phyloP scores from a whole-genome alignment of 2,113 vertebrate genomes.

The Chitala chitala region DNA sequence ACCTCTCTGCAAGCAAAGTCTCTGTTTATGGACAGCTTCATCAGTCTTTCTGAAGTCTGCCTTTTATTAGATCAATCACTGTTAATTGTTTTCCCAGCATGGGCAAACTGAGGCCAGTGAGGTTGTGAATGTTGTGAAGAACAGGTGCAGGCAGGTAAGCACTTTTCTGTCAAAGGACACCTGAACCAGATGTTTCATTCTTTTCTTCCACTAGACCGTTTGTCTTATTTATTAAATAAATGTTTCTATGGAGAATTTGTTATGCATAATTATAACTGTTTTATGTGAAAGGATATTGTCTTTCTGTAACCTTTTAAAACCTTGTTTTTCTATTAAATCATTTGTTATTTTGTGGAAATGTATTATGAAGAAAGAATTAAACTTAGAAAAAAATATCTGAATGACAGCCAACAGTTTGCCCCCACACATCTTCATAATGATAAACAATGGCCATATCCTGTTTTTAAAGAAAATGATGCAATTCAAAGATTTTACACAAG shows the following conservation, averaged over 20 bases:
- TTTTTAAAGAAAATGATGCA: not conserved
- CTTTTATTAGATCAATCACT: conserved; percentile 21
- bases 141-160: not conserved
- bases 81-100: conserved; percentile 11
- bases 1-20: not conserved
- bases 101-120: not conserved
- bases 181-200: not conserved
- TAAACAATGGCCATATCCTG: not conserved
- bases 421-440: not conserved
- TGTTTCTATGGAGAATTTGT: not conserved
- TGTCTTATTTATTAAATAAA: not conserved
- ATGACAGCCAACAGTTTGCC: not conserved
- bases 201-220: not conserved
- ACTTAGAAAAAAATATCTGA: not conserved
- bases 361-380: not conserved
- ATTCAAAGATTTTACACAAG: not conserved
- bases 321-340: not conserved
- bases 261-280: not conserved
- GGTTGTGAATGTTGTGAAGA: not conserved
- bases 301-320: too few species aligned
- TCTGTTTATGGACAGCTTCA: not conserved
- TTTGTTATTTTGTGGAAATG: not conserved
- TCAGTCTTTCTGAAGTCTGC: not conserved
- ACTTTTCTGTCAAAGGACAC: not conserved
- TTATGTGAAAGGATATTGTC: too few species aligned